phyloP scores from a whole-genome alignment of 2,888 invertebrate species.

The Hirtodrosophila trivittata region DNA sequence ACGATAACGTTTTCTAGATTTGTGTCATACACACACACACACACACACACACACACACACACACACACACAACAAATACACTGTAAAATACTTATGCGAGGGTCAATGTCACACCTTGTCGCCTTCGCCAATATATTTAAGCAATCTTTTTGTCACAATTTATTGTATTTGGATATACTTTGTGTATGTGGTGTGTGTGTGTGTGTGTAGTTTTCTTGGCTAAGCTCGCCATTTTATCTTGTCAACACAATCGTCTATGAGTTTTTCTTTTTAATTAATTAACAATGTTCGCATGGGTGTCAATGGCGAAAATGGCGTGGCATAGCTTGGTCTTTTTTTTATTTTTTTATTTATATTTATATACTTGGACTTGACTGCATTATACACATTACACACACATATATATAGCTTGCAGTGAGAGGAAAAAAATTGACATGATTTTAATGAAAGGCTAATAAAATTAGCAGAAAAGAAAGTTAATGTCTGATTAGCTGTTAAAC shows the following conservation, averaged over 20 bases:
- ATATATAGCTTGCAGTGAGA: background rate
- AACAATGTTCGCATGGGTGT: slow-evolving; percentile 73
- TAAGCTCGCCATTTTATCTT: slow-evolving; percentile 64
- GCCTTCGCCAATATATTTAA: slow-evolving; percentile 65
- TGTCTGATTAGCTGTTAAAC: too few species aligned
- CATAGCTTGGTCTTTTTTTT: slow-evolving; percentile 30
- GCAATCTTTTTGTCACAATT: slow-evolving; percentile 70
- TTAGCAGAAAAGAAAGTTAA: slow-evolving; percentile 8
- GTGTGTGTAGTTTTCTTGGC: slow-evolving; percentile 47
- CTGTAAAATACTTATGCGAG: slow-evolving; percentile 48
- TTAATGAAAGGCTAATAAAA: slow-evolving; percentile 18
- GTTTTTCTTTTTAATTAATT: slow-evolving; percentile 74
- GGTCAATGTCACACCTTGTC: slow-evolving; percentile 76
- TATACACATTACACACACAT: background rate
- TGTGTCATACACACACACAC: slow-evolving; percentile 56
- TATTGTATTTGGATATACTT: slow-evolving; percentile 61
- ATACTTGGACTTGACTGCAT: slow-evolving; percentile 8
- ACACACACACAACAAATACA: slow-evolving; percentile 13
- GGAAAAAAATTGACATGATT: slow-evolving; percentile 19
- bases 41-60: slow-evolving; percentile 7
- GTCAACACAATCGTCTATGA: slow-evolving; percentile 73
- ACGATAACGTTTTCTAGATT: slow-evolving; percentile 59
- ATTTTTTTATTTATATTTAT: slow-evolving; percentile 12
- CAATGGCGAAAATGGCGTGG: slow-evolving; percentile 64
- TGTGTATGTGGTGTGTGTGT: slow-evolving; percentile 22